Conservation (phyloP, 1,140 invertebrate species). For the Yoshiicerus persimilis region DNA sequence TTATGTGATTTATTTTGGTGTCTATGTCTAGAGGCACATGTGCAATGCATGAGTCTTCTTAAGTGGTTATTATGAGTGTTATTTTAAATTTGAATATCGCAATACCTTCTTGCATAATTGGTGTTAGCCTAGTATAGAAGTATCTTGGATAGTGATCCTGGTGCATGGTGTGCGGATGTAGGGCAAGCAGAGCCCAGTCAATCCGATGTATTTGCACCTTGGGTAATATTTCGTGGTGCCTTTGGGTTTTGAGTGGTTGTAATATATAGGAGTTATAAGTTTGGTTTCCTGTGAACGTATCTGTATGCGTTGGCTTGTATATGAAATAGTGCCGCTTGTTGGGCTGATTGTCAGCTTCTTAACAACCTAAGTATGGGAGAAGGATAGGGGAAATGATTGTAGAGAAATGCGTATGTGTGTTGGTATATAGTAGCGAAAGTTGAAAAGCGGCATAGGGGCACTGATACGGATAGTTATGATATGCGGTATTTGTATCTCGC, state of each 20-base stretch:
- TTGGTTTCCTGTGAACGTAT: background rate
- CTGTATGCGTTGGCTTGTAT: background rate
- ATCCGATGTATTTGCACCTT: background rate
- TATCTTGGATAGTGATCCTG: too few species aligned
- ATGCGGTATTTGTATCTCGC: background rate
- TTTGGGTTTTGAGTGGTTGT: background rate
- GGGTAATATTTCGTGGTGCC: background rate
- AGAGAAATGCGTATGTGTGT: background rate
- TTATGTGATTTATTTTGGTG: too few species aligned
- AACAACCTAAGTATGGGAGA: background rate
- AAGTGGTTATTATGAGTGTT: too few species aligned
- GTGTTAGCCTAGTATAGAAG: too few species aligned
- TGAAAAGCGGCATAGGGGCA: background rate
- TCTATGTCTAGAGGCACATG: too few species aligned
- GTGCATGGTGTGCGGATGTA: too few species aligned
- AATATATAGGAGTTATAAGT: background rate
- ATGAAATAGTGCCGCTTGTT: background rate
- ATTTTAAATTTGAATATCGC: too few species aligned
- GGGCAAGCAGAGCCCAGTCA: background rate
- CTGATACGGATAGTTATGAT: background rate
- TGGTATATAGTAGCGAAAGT: background rate
- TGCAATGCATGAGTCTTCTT: too few species aligned
- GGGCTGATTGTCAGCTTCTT: background rate
- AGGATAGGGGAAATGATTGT: background rate
- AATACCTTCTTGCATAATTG: too few species aligned